A percentile compares a stretch with the other conserved stretches of the same genome.
phyloP scores from a whole-genome alignment of 2,888 invertebrate genomes.

The Sphaerophoria taeniata region DNA sequence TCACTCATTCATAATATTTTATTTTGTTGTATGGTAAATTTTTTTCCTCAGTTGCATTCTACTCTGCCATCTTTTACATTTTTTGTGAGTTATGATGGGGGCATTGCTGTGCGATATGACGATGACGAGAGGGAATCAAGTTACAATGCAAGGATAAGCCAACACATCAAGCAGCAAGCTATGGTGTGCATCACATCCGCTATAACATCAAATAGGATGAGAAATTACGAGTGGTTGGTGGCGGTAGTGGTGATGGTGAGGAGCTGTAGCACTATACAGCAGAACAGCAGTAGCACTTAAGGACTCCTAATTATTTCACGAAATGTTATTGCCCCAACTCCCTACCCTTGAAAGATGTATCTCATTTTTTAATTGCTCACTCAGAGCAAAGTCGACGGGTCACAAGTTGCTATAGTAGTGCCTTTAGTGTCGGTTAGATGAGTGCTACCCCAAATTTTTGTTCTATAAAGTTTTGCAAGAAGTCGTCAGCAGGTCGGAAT shows the following conservation, averaged over 20 bases:
- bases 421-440: slow-evolving; percentile 33
- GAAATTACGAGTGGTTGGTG: slow-evolving; percentile 33
- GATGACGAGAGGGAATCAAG: slow-evolving; percentile 71
- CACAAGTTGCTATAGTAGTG: slow-evolving; percentile 15
- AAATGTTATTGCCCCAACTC: slow-evolving; percentile 57
- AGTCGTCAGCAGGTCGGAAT: slow-evolving; percentile 33
- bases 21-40: slow-evolving; percentile 9
- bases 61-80: slow-evolving; percentile 38
- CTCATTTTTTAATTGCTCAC: slow-evolving; percentile 72
- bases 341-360: slow-evolving; percentile 53
- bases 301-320: slow-evolving; percentile 74
- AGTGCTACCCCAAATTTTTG: slow-evolving; percentile 46
- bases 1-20: slow-evolving; percentile 61
- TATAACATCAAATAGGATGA: slow-evolving; percentile 28
- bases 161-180: slow-evolving; percentile 62
- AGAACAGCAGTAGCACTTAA: slow-evolving; percentile 64
- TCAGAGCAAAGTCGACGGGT: slow-evolving; percentile 41
- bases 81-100: too few relatives aligned
- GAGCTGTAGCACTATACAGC: too few relatives aligned
- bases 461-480: slow-evolving; percentile 55
- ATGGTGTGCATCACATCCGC: slow-evolving; percentile 65
- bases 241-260: too few relatives aligned
- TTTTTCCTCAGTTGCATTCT: slow-evolving; percentile 23
- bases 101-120: slow-evolving; percentile 57
- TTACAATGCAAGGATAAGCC: slow-evolving; percentile 72